A percentile compares a stretch with the other conserved stretches of the same genome.
Evolutionary conservation across 2,797 vertebrate genomes (phyloP).

Genomic region (Gymnodraco acuticeps): DNA sequence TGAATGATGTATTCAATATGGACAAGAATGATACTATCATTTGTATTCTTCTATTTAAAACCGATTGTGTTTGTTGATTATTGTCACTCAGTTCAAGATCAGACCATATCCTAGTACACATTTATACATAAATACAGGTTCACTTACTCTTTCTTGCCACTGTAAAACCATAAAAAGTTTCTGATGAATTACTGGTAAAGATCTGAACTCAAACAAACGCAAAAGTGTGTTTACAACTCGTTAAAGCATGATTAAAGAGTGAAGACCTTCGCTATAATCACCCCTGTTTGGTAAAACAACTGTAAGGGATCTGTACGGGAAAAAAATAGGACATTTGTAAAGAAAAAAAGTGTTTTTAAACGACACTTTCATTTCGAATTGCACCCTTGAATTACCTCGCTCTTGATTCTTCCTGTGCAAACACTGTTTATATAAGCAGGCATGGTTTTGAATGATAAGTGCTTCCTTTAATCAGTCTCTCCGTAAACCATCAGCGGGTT

Average conservation of each 20-base stretch:
- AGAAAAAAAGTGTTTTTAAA: constrained; percentile 33
- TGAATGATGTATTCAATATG: too few relatives aligned
- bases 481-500: constrained; percentile 62
- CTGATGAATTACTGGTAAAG: background rate
- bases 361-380: constrained; percentile 45
- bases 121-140: too few relatives aligned
- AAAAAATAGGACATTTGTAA: constrained; percentile 18
- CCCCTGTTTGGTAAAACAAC: background rate
- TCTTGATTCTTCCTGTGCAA: constrained; percentile 48
- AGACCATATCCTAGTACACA: too few relatives aligned
- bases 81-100: too few relatives aligned
- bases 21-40: too few relatives aligned
- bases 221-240: background rate
- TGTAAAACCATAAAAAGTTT: background rate
- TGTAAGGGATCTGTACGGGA: background rate
- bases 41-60: too few relatives aligned
- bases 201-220: too few relatives aligned
- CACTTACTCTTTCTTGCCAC: too few relatives aligned
- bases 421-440: constrained; percentile 61
- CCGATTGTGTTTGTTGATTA: too few relatives aligned
- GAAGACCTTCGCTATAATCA: background rate
- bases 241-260: background rate
- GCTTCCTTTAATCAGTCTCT: constrained; percentile 67
- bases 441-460: constrained; percentile 71
- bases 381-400: constrained; percentile 43